Conservation (phyloP, 2,113 vertebrate genomes). For the Rhea americana region DNA sequence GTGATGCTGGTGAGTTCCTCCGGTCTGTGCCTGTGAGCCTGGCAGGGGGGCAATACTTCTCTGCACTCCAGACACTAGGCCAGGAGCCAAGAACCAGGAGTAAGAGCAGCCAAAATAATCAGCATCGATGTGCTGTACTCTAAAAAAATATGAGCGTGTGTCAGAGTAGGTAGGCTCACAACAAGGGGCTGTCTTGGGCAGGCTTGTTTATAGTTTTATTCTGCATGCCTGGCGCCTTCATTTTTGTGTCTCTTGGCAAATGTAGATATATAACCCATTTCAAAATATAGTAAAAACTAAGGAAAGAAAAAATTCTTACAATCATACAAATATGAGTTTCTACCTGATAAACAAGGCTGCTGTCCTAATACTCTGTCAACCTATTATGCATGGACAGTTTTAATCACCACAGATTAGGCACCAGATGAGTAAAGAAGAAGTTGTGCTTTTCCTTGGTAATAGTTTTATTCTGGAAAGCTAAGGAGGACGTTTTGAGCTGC, state of each 20-base stretch:
- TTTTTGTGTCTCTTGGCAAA: background rate
- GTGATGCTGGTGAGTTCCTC: background rate
- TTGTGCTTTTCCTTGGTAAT: background rate
- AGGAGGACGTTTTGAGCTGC: background rate
- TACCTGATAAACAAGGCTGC: background rate
- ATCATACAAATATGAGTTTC: background rate
- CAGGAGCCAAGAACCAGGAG: background rate
- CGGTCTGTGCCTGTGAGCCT: background rate
- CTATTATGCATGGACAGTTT: background rate
- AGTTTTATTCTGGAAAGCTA: background rate
- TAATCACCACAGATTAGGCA: conserved; percentile 17
- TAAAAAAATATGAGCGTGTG: conserved; percentile 20
- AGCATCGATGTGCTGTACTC: background rate
- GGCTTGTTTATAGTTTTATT: conserved; percentile 30
- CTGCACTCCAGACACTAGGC: conserved; percentile 17
- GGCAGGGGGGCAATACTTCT: background rate
- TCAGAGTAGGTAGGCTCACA: conserved; percentile 33
- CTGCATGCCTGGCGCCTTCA: background rate
- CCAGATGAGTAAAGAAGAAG: conserved; percentile 26
- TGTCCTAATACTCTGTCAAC: background rate
- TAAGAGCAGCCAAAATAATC: conserved; percentile 38
- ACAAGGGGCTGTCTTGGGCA: conserved; percentile 19
- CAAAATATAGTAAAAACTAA: background rate
- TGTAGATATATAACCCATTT: background rate
- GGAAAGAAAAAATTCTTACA: background rate